phyloP scores from a whole-genome alignment of 2,113 vertebrate species.

The Vidua chalybeata region DNA sequence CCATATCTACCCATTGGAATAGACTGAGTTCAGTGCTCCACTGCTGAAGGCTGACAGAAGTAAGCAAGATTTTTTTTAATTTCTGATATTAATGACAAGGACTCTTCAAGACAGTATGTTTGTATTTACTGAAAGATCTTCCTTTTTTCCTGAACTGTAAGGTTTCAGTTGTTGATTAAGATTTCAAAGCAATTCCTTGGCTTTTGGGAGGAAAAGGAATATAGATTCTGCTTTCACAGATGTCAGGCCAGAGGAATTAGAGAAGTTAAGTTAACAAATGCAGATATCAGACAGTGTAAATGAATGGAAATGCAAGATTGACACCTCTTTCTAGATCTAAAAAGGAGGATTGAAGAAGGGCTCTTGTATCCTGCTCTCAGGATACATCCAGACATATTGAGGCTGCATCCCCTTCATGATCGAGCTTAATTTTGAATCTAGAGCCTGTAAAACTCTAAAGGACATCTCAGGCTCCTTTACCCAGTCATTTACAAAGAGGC shows the following conservation, averaged over 20 bases:
- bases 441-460: background rate
- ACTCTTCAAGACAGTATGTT: background rate
- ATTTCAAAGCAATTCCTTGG: background rate
- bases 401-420: background rate
- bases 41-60: background rate
- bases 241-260: background rate
- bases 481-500: background rate
- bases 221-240: background rate
- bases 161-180: background rate
- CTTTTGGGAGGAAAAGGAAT: background rate
- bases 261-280: background rate
- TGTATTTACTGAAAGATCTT: background rate
- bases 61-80: background rate
- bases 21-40: background rate
- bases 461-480: background rate
- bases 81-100: background rate
- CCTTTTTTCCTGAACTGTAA: background rate
- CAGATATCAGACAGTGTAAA: background rate
- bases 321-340: background rate
- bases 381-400: background rate
- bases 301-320: background rate
- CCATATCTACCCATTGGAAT: background rate
- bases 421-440: background rate
- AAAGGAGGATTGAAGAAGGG: background rate
- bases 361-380: background rate